These are phyloP conservation scores for Eudyptes chrysolophus DNA, from an alignment of 2,113 vertebrate genomes.

Conservation along the genomic window DNA sequence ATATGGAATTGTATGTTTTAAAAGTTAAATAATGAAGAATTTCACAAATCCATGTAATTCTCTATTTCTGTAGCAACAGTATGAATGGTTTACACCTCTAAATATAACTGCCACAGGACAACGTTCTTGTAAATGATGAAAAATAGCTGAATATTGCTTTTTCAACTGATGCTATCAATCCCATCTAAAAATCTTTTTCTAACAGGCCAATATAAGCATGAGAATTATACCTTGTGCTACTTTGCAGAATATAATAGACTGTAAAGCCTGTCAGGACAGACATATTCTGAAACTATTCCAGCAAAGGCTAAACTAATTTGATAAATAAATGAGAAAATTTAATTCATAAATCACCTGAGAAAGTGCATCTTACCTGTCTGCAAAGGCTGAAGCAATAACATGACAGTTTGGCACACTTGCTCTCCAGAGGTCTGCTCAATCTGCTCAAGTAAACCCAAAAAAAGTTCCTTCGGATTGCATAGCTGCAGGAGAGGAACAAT, in stretches of 20 bases:
- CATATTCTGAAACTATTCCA: neutral
- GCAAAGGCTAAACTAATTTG: neutral
- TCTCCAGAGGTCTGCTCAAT: conserved; percentile 87
- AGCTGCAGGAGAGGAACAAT: conserved; percentile 73
- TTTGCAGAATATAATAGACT: neutral
- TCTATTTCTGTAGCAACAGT: neutral
- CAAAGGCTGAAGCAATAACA: conserved; percentile 86
- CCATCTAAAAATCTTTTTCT: neutral
- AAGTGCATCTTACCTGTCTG: conserved; percentile 83
- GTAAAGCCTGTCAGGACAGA: neutral
- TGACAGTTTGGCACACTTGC: conserved; percentile 79
- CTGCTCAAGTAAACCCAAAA: conserved; percentile 92
- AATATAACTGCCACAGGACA: neutral
- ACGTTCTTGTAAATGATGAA: neutral
- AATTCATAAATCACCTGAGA: neutral
- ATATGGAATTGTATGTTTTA: neutral
- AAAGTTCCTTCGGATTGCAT: conserved; percentile 93
- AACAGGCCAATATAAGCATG: neutral
- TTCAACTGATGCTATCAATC: neutral
- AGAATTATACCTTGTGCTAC: neutral
- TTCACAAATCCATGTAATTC: neutral
- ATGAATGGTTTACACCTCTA: neutral
- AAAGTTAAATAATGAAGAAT: neutral
- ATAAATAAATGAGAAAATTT: neutral
- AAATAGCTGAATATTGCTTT: neutral